Evolutionary conservation across 2,113 vertebrate species (phyloP).

Genomic region (Atlantisia rogersi): DNA sequence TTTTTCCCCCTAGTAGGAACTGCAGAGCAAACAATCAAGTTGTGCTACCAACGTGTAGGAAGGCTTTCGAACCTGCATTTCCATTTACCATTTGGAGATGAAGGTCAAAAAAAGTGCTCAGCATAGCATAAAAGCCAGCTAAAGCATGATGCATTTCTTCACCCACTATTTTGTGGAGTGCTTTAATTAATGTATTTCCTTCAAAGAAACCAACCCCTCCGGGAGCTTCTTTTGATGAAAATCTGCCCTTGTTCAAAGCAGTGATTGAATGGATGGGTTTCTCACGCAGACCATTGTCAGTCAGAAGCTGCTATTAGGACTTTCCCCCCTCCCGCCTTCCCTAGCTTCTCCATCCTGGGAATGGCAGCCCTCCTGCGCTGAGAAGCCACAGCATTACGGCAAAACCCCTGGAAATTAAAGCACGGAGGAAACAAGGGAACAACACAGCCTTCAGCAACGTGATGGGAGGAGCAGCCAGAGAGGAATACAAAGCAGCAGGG

Average conservation of each 20-base stretch:
- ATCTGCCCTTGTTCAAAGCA: slow-evolving; percentile 11
- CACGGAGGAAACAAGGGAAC: neutral
- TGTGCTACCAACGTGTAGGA: neutral
- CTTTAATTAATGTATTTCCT: slow-evolving; percentile 64
- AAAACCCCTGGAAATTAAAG: neutral
- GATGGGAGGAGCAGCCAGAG: neutral
- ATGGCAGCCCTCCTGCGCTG: neutral
- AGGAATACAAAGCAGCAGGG: neutral
- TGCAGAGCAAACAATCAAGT: slow-evolving; percentile 5
- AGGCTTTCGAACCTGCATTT: slow-evolving; percentile 5
- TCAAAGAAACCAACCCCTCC: slow-evolving; percentile 2
- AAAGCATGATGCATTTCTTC: slow-evolving; percentile 40
- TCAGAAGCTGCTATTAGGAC: neutral
- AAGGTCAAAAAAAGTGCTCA: slow-evolving; percentile 57
- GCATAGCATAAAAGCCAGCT: slow-evolving; percentile 26
- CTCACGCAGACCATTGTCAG: neutral
- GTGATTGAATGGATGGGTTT: neutral
- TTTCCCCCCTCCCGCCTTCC: neutral
- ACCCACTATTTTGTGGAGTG: slow-evolving; percentile 17
- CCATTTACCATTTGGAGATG: slow-evolving; percentile 8
- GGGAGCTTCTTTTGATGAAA: slow-evolving; percentile 35
- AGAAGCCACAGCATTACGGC: neutral
- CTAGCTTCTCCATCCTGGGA: neutral
- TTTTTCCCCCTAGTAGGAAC: neutral
- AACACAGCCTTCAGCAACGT: neutral